Evolutionary conservation across 2,888 invertebrate species (phyloP).

Genomic region (Trissolcus japonicus): DNA sequence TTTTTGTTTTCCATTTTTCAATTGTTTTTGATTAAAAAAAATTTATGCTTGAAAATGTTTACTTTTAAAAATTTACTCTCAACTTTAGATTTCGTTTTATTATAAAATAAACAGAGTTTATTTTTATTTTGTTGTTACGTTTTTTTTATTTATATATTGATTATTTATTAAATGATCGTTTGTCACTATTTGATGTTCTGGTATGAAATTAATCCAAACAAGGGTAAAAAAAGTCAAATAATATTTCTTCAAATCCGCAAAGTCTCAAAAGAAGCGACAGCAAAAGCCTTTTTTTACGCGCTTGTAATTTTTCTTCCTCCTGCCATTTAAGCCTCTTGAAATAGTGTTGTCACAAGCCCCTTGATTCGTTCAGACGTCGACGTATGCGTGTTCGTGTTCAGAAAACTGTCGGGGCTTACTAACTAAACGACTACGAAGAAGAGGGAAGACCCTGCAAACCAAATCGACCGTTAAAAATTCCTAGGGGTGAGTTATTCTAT

Average conservation of each 20-base stretch:
- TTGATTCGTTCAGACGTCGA: slow-evolving; percentile 39
- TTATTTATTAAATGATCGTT: too few species aligned
- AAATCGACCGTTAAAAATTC: slow-evolving; percentile 76
- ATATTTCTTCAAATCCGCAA: too few species aligned
- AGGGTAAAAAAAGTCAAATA: not conserved
- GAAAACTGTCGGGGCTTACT: slow-evolving; percentile 52
- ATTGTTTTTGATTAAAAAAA: too few species aligned
- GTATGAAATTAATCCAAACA: too few species aligned
- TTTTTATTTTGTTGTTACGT: not conserved
- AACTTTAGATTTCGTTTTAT: too few species aligned
- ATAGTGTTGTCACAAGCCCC: slow-evolving; percentile 49
- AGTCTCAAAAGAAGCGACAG: slow-evolving; percentile 12
- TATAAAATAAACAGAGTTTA: too few species aligned
- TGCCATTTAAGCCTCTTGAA: slow-evolving; percentile 47
- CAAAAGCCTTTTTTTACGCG: slow-evolving; percentile 20
- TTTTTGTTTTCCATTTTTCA: too few species aligned
- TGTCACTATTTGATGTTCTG: too few species aligned
- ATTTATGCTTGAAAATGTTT: too few species aligned
- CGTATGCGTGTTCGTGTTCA: slow-evolving; percentile 46
- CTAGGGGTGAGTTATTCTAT: slow-evolving; percentile 70
- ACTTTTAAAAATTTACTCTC: too few species aligned
- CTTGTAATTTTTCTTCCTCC: slow-evolving; percentile 46
- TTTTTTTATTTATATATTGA: too few species aligned
- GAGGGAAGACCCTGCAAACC: slow-evolving; percentile 61
- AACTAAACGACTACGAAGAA: slow-evolving; percentile 45